These are phyloP conservation scores for Pollenia amentaria DNA, from an alignment of 2,888 invertebrate species.

Conservation along the genomic window DNA sequence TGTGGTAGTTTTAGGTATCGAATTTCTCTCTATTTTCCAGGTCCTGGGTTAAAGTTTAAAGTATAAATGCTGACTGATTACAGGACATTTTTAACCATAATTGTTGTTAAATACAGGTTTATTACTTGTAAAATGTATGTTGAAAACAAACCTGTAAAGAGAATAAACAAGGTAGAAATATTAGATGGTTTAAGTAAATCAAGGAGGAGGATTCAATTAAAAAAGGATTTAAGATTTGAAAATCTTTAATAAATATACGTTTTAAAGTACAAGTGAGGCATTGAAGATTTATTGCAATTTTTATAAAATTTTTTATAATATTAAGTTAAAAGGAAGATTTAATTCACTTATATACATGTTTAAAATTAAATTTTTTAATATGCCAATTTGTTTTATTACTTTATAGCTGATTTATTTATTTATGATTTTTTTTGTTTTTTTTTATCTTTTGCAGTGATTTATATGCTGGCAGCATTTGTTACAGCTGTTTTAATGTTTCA, in stretches of 20 bases:
- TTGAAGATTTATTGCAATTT: too few relatives aligned
- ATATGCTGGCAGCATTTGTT: slow-evolving; percentile 42
- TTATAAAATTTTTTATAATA: too few relatives aligned
- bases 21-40: background rate
- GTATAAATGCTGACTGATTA: slow-evolving; percentile 82
- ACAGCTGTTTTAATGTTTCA: background rate
- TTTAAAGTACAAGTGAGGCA: too few relatives aligned
- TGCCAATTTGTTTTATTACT: too few relatives aligned
- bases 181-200: slow-evolving; percentile 33
- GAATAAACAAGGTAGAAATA: background rate
- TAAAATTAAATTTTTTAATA: too few relatives aligned
- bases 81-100: slow-evolving; percentile 80
- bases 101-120: slow-evolving; percentile 81
- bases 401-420: background rate
- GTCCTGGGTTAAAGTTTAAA: slow-evolving; percentile 77
- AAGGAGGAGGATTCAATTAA: slow-evolving; percentile 11
- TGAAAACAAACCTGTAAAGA: slow-evolving; percentile 5
- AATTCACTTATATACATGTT: too few relatives aligned
- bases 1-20: background rate
- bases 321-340: too few relatives aligned
- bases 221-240: background rate
- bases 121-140: slow-evolving; percentile 60
- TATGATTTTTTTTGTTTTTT: too few relatives aligned
- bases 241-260: too few relatives aligned
- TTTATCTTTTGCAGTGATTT: slow-evolving; percentile 33